Conservation (phyloP, 2,113 vertebrate genomes). For the Aphyosemion australe region DNA sequence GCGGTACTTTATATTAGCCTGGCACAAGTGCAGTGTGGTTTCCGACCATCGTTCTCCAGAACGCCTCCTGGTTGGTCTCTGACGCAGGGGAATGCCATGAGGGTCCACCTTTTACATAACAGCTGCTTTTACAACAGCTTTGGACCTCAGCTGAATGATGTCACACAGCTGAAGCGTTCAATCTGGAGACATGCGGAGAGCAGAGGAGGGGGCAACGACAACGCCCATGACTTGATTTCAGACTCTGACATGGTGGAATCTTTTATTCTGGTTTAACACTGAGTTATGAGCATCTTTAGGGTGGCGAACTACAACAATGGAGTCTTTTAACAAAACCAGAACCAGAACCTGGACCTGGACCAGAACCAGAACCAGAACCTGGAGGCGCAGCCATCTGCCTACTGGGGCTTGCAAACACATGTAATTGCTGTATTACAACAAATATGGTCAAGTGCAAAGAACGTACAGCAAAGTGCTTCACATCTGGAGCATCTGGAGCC, state of each 20-base stretch:
- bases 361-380: no score
- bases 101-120: constrained; percentile 68
- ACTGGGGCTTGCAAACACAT: no score
- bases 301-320: background rate
- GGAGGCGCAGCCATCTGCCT: background rate
- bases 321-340: no score
- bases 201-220: constrained; percentile 20
- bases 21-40: constrained; percentile 46
- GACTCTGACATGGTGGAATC: constrained; percentile 6
- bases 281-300: no score
- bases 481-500: constrained; percentile 50
- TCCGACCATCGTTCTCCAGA: constrained; percentile 44
- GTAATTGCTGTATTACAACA: background rate
- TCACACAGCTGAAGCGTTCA: constrained; percentile 47
- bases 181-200: constrained; percentile 41
- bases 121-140: constrained; percentile 40
- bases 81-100: constrained; percentile 59
- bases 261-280: no score
- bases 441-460: constrained; percentile 50
- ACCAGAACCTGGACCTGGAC: no score
- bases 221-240: constrained; percentile 32
- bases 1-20: constrained; percentile 36
- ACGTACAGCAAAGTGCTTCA: constrained; percentile 45
- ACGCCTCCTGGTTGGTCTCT: constrained; percentile 51
- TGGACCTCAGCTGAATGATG: constrained; percentile 55